Base-by-base conservation (phyloP, 2,797 vertebrate species). In the Saguinus oedipus region DNA sequence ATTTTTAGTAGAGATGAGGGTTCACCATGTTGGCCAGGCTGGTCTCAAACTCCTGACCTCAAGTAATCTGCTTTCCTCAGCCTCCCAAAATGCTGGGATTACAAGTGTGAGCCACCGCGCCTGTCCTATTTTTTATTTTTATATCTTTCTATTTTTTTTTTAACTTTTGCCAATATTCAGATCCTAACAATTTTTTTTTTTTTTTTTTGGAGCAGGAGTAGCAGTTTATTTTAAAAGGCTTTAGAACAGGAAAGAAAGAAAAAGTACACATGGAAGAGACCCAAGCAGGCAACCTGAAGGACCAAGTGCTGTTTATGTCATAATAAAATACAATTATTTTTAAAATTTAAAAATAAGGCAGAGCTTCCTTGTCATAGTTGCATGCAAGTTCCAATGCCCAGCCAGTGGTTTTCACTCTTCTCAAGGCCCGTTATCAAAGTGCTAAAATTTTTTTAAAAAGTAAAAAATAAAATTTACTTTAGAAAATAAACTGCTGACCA, bases 401-500 rank as follows among this genome's bases (percentile, higher is more conserved):
- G 46, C 19, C 83, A 84, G 33, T 97, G 33, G 48, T 50, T 94
- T 75, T 85, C 20, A 75, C 39, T 85, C 39, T 90, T n/a, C 61
- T 88, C 17, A 74, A 90, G 57, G 57, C 7, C 12, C 15, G 33
- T 53, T 90, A 55, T 17, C 55, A 70, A 82, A 90, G 64, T 36
- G 12, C 44, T 83, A 78, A 89, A n/a, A 26, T 22, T 55, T 55
- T 55, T 55, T 55, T 22, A 27, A 53, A 57, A 75, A 53, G 24
- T 74, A 42, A 92, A 95, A 81, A 61, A 76, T 5, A 96, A 92
- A 94, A 90, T 75, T 80, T 92, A 86, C 42, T 96, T 94, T 55
- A 91, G 26, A 93, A 96, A 94, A 81, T 26, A 94, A 94, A 90
- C 70, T 22, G n/a, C 70, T 80, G 55, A 72, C 36, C 86, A 96